These are phyloP conservation scores for Zaprionus bogoriensis DNA, from an alignment of 2,888 invertebrate genomes.

Conservation along the genomic window DNA sequence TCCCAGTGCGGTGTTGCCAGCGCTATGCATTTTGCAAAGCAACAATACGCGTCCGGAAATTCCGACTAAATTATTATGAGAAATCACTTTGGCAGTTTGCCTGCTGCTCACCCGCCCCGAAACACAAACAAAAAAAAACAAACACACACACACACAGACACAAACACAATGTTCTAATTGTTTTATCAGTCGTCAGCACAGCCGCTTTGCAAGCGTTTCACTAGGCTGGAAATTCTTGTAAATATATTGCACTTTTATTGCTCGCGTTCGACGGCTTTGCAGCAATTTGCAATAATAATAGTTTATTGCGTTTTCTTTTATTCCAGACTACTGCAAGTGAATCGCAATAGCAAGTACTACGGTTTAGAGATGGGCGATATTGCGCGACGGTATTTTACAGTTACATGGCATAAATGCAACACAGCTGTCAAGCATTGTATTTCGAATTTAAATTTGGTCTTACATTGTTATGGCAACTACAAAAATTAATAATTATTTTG, in stretches of 20 bases:
- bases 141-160: too few species aligned
- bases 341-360: constrained; percentile 20
- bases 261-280: constrained; percentile 3
- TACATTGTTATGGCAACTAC: too few species aligned
- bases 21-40: constrained; percentile 43
- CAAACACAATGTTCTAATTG: constrained; percentile 26
- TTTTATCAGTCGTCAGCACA: constrained; percentile 2
- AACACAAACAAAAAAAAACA: constrained; percentile 45
- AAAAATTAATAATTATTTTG: too few species aligned
- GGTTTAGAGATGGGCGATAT: neutral
- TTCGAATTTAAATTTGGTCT: too few species aligned
- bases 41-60: constrained; percentile 36
- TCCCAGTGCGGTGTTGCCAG: constrained; percentile 10
- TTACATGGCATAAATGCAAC: too few species aligned
- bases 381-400: neutral
- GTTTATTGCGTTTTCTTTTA: constrained; percentile 66
- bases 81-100: constrained; percentile 34
- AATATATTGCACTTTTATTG: constrained; percentile 25
- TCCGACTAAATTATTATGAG: constrained; percentile 34
- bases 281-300: constrained; percentile 24
- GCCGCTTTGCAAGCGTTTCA: constrained; percentile 11
- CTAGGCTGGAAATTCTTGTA: constrained; percentile 12
- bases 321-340: constrained; percentile 45
- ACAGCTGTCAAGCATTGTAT: neutral
- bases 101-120: constrained; percentile 31